Evolutionary conservation across 2,797 vertebrate genomes (phyloP).

Genomic region (Salmo trutta): DNA sequence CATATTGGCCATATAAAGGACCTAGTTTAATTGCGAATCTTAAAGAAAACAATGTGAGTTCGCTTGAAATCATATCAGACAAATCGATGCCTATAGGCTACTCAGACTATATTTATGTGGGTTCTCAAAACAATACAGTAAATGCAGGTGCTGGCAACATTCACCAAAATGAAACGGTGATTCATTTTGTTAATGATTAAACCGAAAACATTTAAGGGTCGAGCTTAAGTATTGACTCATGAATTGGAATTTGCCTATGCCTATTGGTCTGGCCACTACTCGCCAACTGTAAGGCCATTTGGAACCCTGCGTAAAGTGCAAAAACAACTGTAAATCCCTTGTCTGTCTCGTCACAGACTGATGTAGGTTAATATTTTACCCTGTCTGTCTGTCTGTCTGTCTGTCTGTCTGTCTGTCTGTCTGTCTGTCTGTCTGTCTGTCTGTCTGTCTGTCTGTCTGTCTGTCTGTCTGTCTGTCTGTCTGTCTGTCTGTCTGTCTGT

Average conservation of each 20-base stretch:
- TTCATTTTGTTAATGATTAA: neutral
- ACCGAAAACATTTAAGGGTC: neutral
- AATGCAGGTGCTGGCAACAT: neutral
- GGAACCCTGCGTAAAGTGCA: neutral
- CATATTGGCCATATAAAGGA: neutral
- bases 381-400: conserved; percentile 21
- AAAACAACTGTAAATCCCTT: neutral
- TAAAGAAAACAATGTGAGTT: neutral
- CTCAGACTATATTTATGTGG: neutral
- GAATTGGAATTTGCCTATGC: neutral
- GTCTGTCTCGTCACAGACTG: neutral
- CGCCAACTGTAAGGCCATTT: conserved; percentile 2
- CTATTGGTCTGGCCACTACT: neutral
- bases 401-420: conserved; percentile 30
- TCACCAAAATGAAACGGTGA: neutral
- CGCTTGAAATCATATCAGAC: neutral
- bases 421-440: conserved; percentile 43
- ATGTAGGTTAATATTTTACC: conserved; percentile 64
- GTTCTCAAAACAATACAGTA: neutral
- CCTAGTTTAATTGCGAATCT: neutral
- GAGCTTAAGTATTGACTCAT: neutral
- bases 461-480: conserved; percentile 11
- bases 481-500: conserved; percentile 19
- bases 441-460: conserved; percentile 36
- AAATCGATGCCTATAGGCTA: neutral